These are phyloP conservation scores for Tanypteryx hageni DNA, from an alignment of 2,888 invertebrate species.

Conservation along the genomic window DNA sequence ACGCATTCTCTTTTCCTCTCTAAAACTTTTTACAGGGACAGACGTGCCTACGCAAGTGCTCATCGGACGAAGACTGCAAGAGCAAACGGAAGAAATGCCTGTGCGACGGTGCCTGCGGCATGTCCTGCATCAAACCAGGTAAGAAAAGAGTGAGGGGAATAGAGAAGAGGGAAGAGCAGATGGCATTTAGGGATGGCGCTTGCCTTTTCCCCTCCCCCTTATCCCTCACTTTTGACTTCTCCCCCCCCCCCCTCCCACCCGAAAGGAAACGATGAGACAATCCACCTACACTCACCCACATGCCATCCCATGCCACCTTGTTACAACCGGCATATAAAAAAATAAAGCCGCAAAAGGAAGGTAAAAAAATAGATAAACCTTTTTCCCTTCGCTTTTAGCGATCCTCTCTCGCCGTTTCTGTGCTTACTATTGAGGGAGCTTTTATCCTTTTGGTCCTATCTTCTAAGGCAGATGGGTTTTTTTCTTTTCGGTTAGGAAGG, in stretches of 20 bases:
- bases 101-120: slow-evolving; percentile 97
- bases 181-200: not conserved
- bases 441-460: not conserved
- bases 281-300: not conserved
- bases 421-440: not conserved
- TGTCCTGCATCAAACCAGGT: slow-evolving; percentile 99
- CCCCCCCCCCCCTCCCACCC: not conserved
- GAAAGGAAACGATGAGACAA: no score
- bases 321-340: not conserved
- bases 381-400: not conserved
- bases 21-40: slow-evolving; percentile 80
- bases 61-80: slow-evolving; percentile 96
- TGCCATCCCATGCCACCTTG: not conserved
- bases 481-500: not conserved
- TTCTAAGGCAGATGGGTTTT: no score
- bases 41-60: slow-evolving; percentile 94
- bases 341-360: no score
- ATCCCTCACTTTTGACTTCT: not conserved
- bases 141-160: slow-evolving; percentile 71
- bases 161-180: not conserved
- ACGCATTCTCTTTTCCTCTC: slow-evolving; percentile 25
- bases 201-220: not conserved
- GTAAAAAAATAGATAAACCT: no score
- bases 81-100: slow-evolving; percentile 97
- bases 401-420: not conserved